phyloP scores from a whole-genome alignment of 2,797 vertebrate genomes.

The Micrastur ruficollis region DNA sequence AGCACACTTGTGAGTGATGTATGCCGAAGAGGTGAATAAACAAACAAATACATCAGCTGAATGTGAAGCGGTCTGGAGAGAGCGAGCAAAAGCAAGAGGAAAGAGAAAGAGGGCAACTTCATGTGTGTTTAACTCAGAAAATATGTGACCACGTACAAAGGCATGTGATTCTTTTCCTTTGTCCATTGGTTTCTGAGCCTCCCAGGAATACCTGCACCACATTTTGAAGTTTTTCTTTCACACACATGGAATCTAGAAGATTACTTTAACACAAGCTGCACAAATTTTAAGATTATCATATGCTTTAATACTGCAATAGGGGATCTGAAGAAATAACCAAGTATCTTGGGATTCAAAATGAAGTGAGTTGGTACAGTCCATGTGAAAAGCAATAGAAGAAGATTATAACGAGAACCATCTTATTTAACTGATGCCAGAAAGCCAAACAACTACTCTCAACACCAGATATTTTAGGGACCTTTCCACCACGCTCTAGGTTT shows the following conservation, averaged over 20 bases:
- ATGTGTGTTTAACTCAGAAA: not conserved
- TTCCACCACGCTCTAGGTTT: conserved; percentile 11
- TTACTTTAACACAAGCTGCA: not conserved
- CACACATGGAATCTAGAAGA: not conserved
- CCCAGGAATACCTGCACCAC: not conserved
- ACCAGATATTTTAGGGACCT: conserved; percentile 6
- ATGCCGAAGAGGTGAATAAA: not conserved
- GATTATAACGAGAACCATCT: not conserved
- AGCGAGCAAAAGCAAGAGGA: not conserved
- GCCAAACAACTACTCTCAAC: not conserved
- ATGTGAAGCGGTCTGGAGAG: not conserved
- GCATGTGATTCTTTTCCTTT: not conserved
- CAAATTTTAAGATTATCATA: not conserved
- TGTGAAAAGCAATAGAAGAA: not conserved
- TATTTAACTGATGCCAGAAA: not conserved
- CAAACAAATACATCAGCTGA: not conserved
- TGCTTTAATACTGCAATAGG: not conserved
- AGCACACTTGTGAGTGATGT: not conserved
- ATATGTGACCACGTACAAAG: not conserved
- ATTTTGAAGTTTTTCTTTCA: not conserved
- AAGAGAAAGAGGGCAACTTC: not conserved
- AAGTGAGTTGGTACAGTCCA: not conserved
- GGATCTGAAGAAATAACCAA: not conserved
- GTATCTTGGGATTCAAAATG: not conserved
- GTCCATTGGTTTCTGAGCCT: not conserved